Percentiles rank a stretch among this genome's conserved stretches.
These are phyloP conservation scores for Cathartes aura DNA, from an alignment of 2,113 vertebrate genomes.

Conservation along the genomic window DNA sequence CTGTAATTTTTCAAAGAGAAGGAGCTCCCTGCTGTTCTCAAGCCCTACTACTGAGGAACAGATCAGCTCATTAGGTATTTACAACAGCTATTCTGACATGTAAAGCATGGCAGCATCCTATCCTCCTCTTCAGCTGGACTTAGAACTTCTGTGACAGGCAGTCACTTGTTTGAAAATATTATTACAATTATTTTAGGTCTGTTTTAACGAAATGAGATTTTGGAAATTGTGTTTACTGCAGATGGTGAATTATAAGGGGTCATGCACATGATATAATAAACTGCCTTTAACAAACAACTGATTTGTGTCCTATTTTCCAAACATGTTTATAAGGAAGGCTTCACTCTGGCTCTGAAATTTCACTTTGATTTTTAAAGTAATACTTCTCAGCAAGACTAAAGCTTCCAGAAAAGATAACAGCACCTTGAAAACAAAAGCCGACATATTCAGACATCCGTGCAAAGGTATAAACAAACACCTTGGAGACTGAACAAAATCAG, in stretches of 20 bases:
- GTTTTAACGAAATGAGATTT: background rate
- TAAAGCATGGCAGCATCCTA: background rate
- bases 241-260: conserved; percentile 1
- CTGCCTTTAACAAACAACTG: conserved; percentile 5
- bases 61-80: background rate
- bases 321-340: background rate
- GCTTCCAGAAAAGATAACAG: background rate
- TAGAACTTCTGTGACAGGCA: background rate
- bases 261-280: background rate
- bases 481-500: background rate
- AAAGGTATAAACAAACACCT: background rate
- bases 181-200: background rate
- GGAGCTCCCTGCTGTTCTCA: background rate
- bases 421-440: background rate
- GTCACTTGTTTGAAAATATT: background rate
- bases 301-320: conserved; percentile 6
- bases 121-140: background rate
- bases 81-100: background rate
- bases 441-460: rapidly evolving
- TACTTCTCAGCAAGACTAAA: background rate
- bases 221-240: conserved; percentile 24
- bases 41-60: background rate
- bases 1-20: background rate
- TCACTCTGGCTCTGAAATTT: background rate
- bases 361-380: background rate